Evolutionary conservation across 1,140 invertebrate genomes (phyloP), one percentile per base, ranked within the genome.

Genomic region (Brachionus rotundiformis): DNA sequence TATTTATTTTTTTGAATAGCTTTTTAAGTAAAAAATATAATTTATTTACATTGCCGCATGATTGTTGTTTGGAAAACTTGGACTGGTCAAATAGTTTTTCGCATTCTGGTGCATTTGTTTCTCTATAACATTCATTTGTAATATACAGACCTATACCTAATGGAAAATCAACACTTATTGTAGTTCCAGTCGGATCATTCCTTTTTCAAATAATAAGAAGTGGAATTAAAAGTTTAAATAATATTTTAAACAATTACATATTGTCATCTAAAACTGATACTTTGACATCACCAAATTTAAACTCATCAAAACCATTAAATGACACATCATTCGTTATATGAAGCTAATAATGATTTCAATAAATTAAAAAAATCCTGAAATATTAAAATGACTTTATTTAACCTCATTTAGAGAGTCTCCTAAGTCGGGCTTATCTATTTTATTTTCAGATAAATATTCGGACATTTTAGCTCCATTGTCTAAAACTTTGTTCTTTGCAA

Each of bases 251-350:
- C 6, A 31, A n/a, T 44, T 73, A 73, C 68, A 73, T 25, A 23
- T 73, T 44, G 16, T 73, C 68, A 44, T 73, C 68, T 10, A 73
- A 25, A 25, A 73, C 68, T 3, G 68, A 73, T 8, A 73, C 39
- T 73, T 41, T 79, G 2, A 79, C 44, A 61, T 79, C 76, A 27
- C 76, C 59, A 41, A 79, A 79, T 25, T 79, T 79, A 47, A 59
- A 79, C 16, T 79, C 76, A n/a, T 79, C 76, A 36, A 79, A 63
- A 16, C 76, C 76, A 31, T 79, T 63, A 31, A 59, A 79, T 3
- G 76, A 79, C 54, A 79, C 16, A 39, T 79, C 76, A 63, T 79
- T 79, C 3, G 47, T 23, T 25, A 79, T 79, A 19, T 79, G 76
- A 54, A 79, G 76, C 76, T 77, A 68, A n/a, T n/a, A n/a, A n/a